Conservation (phyloP, 2,797 vertebrate species). For the Cyclopterus lumpus region DNA sequence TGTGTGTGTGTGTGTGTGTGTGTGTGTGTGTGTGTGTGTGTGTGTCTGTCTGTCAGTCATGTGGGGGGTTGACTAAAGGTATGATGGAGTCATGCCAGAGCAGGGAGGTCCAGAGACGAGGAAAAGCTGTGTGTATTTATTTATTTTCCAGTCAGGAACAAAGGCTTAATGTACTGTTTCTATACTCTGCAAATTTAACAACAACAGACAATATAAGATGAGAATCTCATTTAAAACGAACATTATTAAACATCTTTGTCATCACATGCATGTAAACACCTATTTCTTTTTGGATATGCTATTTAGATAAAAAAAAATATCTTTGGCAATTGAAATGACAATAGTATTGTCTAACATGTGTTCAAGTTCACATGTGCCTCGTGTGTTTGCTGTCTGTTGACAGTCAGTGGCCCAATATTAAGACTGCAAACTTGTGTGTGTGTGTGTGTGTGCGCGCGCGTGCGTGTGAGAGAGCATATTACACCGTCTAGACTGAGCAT, state of each 20-base stretch:
- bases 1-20: too few relatives aligned
- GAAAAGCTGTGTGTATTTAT: too few relatives aligned
- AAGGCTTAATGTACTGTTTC: too few relatives aligned
- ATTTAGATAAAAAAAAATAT: too few relatives aligned
- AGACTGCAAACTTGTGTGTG: neutral
- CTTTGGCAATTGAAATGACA: too few relatives aligned
- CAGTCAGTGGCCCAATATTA: neutral
- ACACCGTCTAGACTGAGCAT: conserved; percentile 43
- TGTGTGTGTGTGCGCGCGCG: neutral
- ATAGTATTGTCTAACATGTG: too few relatives aligned
- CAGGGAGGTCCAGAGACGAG: too few relatives aligned
- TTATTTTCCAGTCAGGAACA: too few relatives aligned
- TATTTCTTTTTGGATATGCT: neutral
- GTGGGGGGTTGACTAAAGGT: too few relatives aligned
- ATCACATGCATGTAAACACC: neutral
- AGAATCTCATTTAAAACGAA: neutral
- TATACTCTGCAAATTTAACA: neutral
- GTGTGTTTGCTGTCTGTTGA: conserved; percentile 20
- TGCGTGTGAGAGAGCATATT: conserved; percentile 26
- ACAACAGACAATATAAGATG: neutral
- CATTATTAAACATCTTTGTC: neutral
- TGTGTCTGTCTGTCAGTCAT: too few relatives aligned
- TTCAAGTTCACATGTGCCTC: neutral
- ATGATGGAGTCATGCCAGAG: too few relatives aligned
- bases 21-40: too few relatives aligned